Evolutionary conservation across 2,888 invertebrate species (phyloP), one percentile per base, ranked within the genome.

Genomic region (Synergus umbraculus): DNA sequence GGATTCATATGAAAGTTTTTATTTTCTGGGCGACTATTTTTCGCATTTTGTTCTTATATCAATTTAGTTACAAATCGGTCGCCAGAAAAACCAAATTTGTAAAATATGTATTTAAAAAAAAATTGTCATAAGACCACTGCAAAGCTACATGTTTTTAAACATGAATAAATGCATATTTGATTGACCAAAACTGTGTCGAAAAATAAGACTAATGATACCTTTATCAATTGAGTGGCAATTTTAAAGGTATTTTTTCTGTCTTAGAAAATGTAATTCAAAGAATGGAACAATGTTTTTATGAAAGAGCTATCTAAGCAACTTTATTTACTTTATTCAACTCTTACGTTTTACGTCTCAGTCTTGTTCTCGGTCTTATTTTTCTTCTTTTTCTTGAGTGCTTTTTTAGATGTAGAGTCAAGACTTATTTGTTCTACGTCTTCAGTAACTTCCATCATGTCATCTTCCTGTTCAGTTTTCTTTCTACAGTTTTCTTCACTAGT

Each of bases 381-480:
- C 37, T 69, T 69, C 12, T 69, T 69, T 49, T 73, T 73, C n/a
- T 73, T 73, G 54, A 8, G 73, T 10, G 49, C 37, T 73, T 73
- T 73, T n/a, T 73, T 73, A 49, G 44, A 41, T 65, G 49, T 12
- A 15, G 44, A 54, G 37, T 29, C 54, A 37, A 73, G 73, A 54
- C 54, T 37, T 4, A 73, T 73, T 73, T 73, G 54, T 41, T 22
- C 73, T 79, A 90, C 83, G 69, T 89, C 81, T 58, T 89, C 87
- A 4, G 88, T 83, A 44, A 91, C 87, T 43, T 90, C 89, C 89
- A 90, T 90, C 80, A 88, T 78, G 77, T 89, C 86, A 63, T 79
- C 82, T 22, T 60, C 77, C 9, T 64, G 73, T 76, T 83, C 84
- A 29, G 63, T 12, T 18, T 76, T 58, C 13, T n/a, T 13, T 67